Evolutionary conservation across 2,797 vertebrate genomes (phyloP), one percentile per base, ranked within the genome.

Genomic region (Neomorphus geoffroyi): DNA sequence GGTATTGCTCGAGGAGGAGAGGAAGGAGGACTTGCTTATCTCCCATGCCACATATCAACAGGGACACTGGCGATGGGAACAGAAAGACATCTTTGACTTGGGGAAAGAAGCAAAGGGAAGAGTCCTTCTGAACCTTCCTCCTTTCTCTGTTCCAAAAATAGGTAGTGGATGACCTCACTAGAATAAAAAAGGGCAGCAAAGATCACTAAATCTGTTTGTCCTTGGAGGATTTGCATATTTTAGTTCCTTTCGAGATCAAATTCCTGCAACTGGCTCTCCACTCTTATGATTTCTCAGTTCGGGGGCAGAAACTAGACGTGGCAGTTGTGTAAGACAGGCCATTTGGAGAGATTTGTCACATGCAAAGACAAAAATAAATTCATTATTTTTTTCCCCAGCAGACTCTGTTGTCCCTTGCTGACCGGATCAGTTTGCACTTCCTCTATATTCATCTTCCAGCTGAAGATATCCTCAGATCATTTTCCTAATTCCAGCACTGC

Each of bases 391-490:
- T 90, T 6, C 64, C 90, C 88, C 70, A 51, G 53, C 43, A 73
- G 91, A 65, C 57, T 93, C 45, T 43, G 51, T 67, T 43, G 51
- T 67, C 71, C 75, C 83, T 90, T 4, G 13, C 91, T 88, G 90
- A 77, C 67, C 80, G 45, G 80, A 88, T 75, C 91, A 74, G 66
- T 96, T 92, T 85, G 80, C 69, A 84, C 89, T 94, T 93, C 78
- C 80, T 85, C 80, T 90, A 23, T 87, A 87, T 82, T 82, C 71
- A 66, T 88, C 70, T 91, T 61, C 57, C 57, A 92, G 90, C 88
- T 92, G 86, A 88, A 94, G 64, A 92, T 67, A 53, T 70, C 94
- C 74, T 92, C 71, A n/a, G 90, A 86, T 72, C 4, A 77, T 80
- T 81, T 92, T 89, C 54, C n/a, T 75, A 61, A 81, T 78, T 93